Conservation (phyloP, 1,140 invertebrate species). For the Telenomus remus region DNA sequence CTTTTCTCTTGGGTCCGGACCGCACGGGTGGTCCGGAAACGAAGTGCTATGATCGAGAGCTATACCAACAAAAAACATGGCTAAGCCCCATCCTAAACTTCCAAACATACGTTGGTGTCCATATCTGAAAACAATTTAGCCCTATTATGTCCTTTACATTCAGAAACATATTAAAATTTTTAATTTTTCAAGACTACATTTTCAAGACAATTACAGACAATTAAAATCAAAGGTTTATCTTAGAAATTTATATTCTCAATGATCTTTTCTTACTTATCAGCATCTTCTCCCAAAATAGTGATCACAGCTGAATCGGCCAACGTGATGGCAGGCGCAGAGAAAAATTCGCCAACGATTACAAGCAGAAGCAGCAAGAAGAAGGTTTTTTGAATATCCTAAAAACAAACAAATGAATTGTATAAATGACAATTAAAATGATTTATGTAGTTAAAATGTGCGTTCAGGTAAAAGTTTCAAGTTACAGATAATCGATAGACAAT, state of each 20-base stretch:
- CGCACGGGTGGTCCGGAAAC: conserved; percentile 93
- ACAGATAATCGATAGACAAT: conserved; percentile 88
- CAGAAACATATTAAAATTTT: no score
- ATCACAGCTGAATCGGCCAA: conserved; percentile 97
- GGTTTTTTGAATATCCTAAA: conserved; percentile 93
- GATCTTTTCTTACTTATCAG: conserved; percentile 79
- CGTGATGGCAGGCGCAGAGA: conserved; percentile 96
- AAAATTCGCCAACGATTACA: conserved; percentile 97
- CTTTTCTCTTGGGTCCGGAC: conserved; percentile 90
- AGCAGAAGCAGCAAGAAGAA: conserved; percentile 95
- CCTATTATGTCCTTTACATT: no score
- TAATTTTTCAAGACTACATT: no score
- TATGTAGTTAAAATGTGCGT: no score
- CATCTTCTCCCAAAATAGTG: conserved; percentile 92
- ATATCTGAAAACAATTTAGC: no score
- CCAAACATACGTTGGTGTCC: conserved; percentile 99
- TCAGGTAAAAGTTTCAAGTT: conserved; percentile 50
- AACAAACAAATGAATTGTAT: conserved; percentile 57
- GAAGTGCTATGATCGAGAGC: conserved; percentile 97
- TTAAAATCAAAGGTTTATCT: neutral
- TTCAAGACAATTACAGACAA: no score
- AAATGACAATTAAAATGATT: neutral
- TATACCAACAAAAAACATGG: conserved; percentile 99
- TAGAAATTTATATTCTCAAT: neutral
- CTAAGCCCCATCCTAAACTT: conserved; percentile 96